Evolutionary conservation across 2,888 invertebrate species (phyloP), one percentile per base, ranked within the genome.

Genomic region (Dasypogon diadema): DNA sequence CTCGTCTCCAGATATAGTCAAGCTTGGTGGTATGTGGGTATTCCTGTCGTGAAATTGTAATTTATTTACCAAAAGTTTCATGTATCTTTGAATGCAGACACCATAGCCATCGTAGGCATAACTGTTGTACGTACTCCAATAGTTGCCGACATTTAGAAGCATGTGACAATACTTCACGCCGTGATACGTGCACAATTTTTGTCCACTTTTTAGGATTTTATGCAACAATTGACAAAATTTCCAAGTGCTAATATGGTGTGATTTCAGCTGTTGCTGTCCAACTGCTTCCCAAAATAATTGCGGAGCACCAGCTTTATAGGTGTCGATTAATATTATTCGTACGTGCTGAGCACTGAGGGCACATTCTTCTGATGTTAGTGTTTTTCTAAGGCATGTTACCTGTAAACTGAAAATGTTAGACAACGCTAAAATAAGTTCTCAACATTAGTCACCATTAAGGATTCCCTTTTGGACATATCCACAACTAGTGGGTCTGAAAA

Each of bases 291-390:
- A 99, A 87, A 98, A 99, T 18, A 95, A 92, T 83, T 92, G 89
- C 10, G 94, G 95, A 81, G 96, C 95, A 86, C 95, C 94, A 82
- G 96, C 96, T 83, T 95, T 94, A 85, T 95, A 97, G 16, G 97
- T 97, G 26, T 97, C 97, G 81, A 98, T 95, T 82, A 98, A 96
- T 12, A 95, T 92, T 83, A 93, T 94, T 80, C 99, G 91, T 54
- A 98, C 97, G 92, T 99, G 99, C 89, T 99, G 99, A 85, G 97
- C 97, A 87, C 99, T 99, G 0, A 98, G 93, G 0, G 99, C 97
- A 8, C 93, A 93, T 87, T 99, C 99, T 79, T 92, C 89, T 10
- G 92, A 89, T 86, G 95, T 98, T 79, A 99, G 92, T 18, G 99
- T 99, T 87, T 99, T 99, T 81, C 92, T 92, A 77, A 98, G 92